phyloP scores from a whole-genome alignment of 2,888 invertebrate genomes.

The Trichacis sp. region DNA sequence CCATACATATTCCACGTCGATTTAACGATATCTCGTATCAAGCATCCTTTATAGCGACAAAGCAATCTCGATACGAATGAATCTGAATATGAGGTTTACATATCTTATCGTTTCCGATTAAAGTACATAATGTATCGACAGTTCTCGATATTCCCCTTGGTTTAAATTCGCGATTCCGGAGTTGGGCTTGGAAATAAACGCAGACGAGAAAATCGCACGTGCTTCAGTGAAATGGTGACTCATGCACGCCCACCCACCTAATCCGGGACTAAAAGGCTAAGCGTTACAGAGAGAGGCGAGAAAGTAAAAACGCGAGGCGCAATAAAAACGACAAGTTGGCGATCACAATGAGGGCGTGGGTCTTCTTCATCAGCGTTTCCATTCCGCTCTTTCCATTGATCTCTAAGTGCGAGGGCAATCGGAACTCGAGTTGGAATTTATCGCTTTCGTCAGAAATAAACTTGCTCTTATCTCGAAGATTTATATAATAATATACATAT shows the following conservation, averaged over 20 bases:
- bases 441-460: background rate
- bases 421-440: background rate
- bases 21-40: too few relatives aligned
- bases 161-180: too few relatives aligned
- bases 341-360: slow-evolving; percentile 64
- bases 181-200: background rate
- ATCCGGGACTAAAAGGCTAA: slow-evolving; percentile 49
- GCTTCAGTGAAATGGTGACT: slow-evolving; percentile 54
- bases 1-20: too few relatives aligned
- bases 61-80: too few relatives aligned
- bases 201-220: slow-evolving; percentile 54
- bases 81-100: background rate
- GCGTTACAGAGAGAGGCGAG: background rate
- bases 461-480: too few relatives aligned
- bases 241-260: slow-evolving; percentile 62
- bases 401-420: background rate
- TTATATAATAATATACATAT: too few relatives aligned
- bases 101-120: background rate
- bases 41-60: too few relatives aligned
- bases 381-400: slow-evolving; percentile 4
- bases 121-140: background rate
- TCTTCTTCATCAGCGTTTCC: slow-evolving; percentile 42
- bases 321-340: slow-evolving; percentile 60
- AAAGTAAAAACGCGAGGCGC: slow-evolving; percentile 38
- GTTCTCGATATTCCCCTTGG: background rate